Evolutionary conservation across 2,888 invertebrate species (phyloP).

Genomic region (Tiliacea citrago): DNA sequence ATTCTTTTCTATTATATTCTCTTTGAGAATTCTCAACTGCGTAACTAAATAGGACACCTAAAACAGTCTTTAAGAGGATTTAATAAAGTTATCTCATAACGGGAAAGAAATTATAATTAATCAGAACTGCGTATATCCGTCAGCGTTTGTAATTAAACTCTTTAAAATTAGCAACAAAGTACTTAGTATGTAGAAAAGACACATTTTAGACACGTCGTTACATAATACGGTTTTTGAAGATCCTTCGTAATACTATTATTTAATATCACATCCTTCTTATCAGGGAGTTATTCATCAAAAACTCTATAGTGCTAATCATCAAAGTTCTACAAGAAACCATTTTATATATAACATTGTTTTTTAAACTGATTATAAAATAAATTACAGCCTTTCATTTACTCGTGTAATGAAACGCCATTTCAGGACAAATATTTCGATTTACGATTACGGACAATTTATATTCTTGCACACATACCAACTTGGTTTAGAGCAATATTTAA

Average conservation of each 20-base stretch:
- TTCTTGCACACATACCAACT: too few species aligned
- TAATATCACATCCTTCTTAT: background rate
- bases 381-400: background rate
- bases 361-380: background rate
- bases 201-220: constrained; percentile 2
- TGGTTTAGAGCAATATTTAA: too few species aligned
- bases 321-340: background rate
- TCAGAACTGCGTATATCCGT: constrained; percentile 17
- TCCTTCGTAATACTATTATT: background rate
- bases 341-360: too few species aligned
- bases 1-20: too few species aligned
- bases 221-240: constrained; percentile 19
- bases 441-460: too few species aligned
- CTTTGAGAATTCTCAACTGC: constrained; percentile 2
- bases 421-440: too few species aligned
- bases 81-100: constrained; percentile 36
- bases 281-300: background rate
- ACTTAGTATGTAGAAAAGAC: constrained; percentile 9
- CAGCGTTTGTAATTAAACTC: constrained; percentile 50
- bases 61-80: constrained; percentile 17
- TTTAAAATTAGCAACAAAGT: constrained; percentile 31
- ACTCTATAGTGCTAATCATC: background rate
- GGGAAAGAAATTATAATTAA: constrained; percentile 46
- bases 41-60: constrained; percentile 1
- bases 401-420: too few species aligned